These are phyloP conservation scores for Mus musculus DNA, from an alignment of 2,113 vertebrate species.

Conservation along the genomic window GRCm39 chr2:68098001-68098500, in stretches of 20 bases:
- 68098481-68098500: not conserved
- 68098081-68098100: constrained; percentile 9
- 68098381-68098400: not conserved
- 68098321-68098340: not conserved
- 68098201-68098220: too few species aligned
- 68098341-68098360: too few species aligned
- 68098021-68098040: constrained; percentile 28
- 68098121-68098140: not conserved
- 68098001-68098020: not conserved
- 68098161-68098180: too few species aligned
- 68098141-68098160: too few species aligned
- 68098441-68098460: not conserved
- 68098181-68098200: too few species aligned
- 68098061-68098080: constrained; percentile 26
- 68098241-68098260: constrained; percentile 32
- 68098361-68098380: too few species aligned
- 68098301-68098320: not conserved
- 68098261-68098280: not conserved
- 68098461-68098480: not conserved
- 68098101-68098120: constrained; percentile 31
- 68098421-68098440: not conserved
- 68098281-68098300: not conserved
- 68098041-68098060: not conserved
- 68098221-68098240: not conserved
- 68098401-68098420: not conserved